Evolutionary conservation across 2,888 invertebrate species (phyloP).

Genomic region (Labia minor): DNA sequence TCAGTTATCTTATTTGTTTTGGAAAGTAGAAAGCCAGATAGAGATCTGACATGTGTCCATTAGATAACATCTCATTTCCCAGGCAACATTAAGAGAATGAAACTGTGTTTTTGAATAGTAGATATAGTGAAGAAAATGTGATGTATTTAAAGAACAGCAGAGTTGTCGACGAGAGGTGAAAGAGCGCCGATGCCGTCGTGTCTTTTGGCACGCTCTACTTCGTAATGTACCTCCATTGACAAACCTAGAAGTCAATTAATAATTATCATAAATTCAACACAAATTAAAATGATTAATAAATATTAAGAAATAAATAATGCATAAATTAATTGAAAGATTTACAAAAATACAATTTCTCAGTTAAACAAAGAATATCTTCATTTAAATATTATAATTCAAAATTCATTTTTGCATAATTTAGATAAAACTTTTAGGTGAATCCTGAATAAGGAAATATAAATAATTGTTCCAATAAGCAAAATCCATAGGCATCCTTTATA

Average conservation of each 20-base stretch:
- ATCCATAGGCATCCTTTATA: too few species aligned
- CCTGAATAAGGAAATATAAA: too few species aligned
- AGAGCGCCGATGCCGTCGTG: slow-evolving; percentile 51
- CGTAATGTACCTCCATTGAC: slow-evolving; percentile 68
- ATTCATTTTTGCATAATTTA: too few species aligned
- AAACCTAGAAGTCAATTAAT: too few species aligned
- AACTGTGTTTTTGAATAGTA: background rate
- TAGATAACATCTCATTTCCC: background rate
- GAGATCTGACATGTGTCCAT: background rate
- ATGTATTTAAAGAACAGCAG: slow-evolving; percentile 52
- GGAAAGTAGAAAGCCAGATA: background rate
- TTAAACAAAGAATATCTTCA: too few species aligned
- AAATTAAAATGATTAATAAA: background rate
- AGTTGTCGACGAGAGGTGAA: slow-evolving; percentile 69
- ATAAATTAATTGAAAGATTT: background rate
- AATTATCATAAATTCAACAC: background rate
- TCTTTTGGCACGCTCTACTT: slow-evolving; percentile 52
- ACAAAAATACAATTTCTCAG: too few species aligned
- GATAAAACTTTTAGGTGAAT: too few species aligned
- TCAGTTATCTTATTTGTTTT: background rate
- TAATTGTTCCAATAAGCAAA: too few species aligned
- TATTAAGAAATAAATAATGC: background rate
- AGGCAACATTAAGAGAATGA: background rate
- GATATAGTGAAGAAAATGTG: background rate
- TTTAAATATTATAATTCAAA: too few species aligned